Evolutionary conservation across 1,140 invertebrate species (phyloP).

Genomic region (Holcopasites calliopsidis): DNA sequence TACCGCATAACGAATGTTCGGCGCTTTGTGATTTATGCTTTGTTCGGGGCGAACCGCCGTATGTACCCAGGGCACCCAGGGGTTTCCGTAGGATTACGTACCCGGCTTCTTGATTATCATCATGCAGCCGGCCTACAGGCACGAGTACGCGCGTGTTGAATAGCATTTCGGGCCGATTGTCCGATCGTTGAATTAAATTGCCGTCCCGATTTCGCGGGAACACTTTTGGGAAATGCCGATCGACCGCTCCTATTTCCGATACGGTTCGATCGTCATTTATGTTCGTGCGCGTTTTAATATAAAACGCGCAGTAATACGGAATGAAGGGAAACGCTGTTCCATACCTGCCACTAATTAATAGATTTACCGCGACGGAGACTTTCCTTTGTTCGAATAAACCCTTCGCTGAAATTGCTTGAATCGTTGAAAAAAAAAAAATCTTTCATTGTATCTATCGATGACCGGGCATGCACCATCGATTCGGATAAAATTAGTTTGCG

Average conservation of each 20-base stretch:
- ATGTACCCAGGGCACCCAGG: conserved; percentile 11
- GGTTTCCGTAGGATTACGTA: conserved; percentile 53
- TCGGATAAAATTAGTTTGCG: neutral
- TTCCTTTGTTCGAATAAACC: no score
- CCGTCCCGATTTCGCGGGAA: neutral
- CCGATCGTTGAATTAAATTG: neutral
- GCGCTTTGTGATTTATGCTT: conserved; percentile 77
- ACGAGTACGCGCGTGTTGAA: neutral
- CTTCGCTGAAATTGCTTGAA: no score
- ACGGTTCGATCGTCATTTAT: neutral
- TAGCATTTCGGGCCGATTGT: neutral
- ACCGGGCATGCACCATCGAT: neutral
- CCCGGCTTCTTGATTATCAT: conserved; percentile 54
- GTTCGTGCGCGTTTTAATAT: no score
- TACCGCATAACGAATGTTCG: conserved; percentile 76
- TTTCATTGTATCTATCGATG: neutral
- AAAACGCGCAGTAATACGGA: no score
- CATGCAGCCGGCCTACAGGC: neutral
- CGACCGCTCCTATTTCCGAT: neutral
- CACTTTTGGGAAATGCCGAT: neutral
- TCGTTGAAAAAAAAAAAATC: no score
- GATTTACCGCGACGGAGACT: no score
- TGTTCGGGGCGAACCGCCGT: conserved; percentile 58
- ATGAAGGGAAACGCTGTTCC: no score
- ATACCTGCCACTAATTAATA: no score